Evolutionary conservation across 2,113 vertebrate species (phyloP).

Genomic region (Penelope pileata): DNA sequence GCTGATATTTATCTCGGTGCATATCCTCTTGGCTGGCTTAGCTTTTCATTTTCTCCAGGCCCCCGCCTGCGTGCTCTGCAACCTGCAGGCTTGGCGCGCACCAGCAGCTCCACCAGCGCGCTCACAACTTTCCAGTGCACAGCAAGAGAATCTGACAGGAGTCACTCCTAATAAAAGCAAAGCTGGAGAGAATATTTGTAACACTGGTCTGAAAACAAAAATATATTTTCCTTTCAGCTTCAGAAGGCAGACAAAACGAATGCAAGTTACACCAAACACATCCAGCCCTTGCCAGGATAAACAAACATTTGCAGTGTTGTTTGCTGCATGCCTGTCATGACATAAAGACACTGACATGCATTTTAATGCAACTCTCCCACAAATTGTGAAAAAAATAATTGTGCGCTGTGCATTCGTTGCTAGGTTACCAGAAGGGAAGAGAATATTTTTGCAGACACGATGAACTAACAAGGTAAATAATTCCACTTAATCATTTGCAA

Average conservation of each 20-base stretch:
- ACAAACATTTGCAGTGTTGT: constrained; percentile 58
- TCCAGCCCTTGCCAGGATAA: constrained; percentile 54
- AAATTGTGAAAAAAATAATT: constrained; percentile 68
- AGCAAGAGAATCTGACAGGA: background rate
- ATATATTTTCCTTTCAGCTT: constrained; percentile 33
- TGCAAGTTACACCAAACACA: constrained; percentile 43
- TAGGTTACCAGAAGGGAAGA: constrained; percentile 41
- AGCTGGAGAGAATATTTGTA: constrained; percentile 16
- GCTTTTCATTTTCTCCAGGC: constrained; percentile 50
- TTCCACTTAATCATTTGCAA: constrained; percentile 48
- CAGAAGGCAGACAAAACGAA: constrained; percentile 28
- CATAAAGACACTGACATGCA: constrained; percentile 51
- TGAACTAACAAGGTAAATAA: constrained; percentile 69
- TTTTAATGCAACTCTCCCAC: constrained; percentile 59
- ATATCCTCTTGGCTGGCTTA: constrained; percentile 47
- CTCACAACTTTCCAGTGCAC: background rate
- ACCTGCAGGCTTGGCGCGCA: background rate
- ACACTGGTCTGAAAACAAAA: constrained; percentile 1
- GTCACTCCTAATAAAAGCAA: background rate
- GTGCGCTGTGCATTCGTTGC: constrained; percentile 29
- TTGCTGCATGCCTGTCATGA: constrained; percentile 55
- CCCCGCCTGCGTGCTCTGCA: background rate
- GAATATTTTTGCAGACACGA: constrained; percentile 45
- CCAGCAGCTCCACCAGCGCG: background rate
- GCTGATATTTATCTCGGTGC: constrained; percentile 64